Percentiles rank a stretch among this genome's conserved stretches.
Conservation (phyloP, 2,797 vertebrate genomes). For the Melanotaenia maccullochi region DNA sequence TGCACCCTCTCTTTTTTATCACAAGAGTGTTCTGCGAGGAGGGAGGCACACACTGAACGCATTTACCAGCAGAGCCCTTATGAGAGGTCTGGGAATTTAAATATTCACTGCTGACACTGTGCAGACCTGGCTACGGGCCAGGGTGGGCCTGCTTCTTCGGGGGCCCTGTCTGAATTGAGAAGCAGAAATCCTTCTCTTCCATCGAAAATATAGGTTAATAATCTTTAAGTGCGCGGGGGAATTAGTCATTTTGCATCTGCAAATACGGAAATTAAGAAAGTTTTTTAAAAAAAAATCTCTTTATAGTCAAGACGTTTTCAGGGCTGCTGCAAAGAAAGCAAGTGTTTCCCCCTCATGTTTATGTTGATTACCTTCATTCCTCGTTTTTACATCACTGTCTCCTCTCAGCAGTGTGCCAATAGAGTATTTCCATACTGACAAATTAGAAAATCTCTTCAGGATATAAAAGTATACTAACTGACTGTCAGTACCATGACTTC, state of each 20-base stretch:
- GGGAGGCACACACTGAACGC: constrained; percentile 91
- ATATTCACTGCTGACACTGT: constrained; percentile 98
- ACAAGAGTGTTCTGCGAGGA: constrained; percentile 52
- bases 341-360: constrained; percentile 18
- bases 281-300: background rate
- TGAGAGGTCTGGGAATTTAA: constrained; percentile 98
- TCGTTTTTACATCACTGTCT: background rate
- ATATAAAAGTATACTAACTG: background rate
- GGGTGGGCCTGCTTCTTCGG: constrained; percentile 76
- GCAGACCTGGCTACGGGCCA: constrained; percentile 91
- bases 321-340: background rate
- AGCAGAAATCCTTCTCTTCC: constrained; percentile 86
- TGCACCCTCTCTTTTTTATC: constrained; percentile 35
- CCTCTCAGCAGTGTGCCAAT: constrained; percentile 9
- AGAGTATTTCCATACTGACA: background rate
- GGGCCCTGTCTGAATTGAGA: constrained; percentile 82
- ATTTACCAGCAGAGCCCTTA: constrained; percentile 97
- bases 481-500: background rate
- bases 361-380: background rate
- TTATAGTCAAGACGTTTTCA: background rate
- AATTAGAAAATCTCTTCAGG: background rate
- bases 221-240: constrained; percentile 58
- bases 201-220: constrained; percentile 69
- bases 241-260: constrained; percentile 37
- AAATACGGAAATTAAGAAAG: background rate